These are phyloP conservation scores for Drosophila baimaii DNA, from an alignment of 1,140 invertebrate species.

Conservation along the genomic window DNA sequence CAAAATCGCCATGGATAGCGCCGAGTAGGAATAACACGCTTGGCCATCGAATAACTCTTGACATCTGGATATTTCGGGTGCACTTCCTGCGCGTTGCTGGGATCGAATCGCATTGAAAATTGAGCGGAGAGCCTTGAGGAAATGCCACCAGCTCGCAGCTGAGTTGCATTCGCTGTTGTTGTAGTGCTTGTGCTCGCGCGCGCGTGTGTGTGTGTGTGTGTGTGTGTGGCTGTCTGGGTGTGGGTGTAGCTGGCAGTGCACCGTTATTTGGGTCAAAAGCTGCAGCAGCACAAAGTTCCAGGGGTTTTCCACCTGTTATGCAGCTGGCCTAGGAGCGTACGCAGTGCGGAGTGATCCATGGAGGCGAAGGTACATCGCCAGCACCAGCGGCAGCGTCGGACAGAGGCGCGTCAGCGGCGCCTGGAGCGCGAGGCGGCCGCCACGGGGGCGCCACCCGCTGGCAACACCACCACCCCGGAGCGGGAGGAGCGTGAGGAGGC, in stretches of 20 bases:
- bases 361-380: slow-evolving; percentile 82
- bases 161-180: slow-evolving; percentile 39
- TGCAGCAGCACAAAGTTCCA: slow-evolving; percentile 48
- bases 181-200: slow-evolving; percentile 24
- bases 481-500: slow-evolving; percentile 40
- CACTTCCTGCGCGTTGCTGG: not conserved
- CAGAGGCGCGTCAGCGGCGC: slow-evolving; percentile 72
- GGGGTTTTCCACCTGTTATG: slow-evolving; percentile 72
- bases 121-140: slow-evolving; percentile 41
- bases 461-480: slow-evolving; percentile 44
- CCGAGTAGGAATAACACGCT: slow-evolving; percentile 1
- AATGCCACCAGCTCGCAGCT: slow-evolving; percentile 54
- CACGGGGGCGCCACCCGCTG: slow-evolving; percentile 23
- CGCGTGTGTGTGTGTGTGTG: slow-evolving; percentile 19
- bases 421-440: slow-evolving; percentile 69
- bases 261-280: slow-evolving; percentile 76
- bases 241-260: slow-evolving; percentile 54
- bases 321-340: slow-evolving; percentile 41
- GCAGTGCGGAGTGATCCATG: slow-evolving; percentile 42
- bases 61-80: not conserved
- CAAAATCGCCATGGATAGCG: slow-evolving; percentile 20
- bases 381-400: slow-evolving; percentile 77
- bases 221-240: slow-evolving; percentile 18
- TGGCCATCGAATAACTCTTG: not conserved
- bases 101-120: not conserved